Evolutionary conservation across 2,113 vertebrate species (phyloP), one percentile per base, ranked within the genome.

Genomic region (Tylochromis polylepis): DNA sequence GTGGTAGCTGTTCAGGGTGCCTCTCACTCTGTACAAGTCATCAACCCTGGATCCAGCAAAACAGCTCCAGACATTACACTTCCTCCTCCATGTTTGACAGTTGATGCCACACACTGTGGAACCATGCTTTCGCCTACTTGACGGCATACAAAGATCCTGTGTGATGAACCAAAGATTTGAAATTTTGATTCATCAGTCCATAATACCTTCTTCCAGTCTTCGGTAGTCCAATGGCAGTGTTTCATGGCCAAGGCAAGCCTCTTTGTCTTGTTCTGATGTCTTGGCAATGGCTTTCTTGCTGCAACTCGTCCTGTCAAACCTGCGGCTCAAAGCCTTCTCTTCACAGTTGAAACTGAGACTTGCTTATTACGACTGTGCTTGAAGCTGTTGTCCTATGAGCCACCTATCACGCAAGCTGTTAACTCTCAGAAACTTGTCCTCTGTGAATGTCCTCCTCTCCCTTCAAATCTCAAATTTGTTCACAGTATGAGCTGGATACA

Each of bases 301-400:
- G n/a, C n/a, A n/a, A n/a, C n/a, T 60, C 0, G 1, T 60, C 18
- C 58, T 60, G 58, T 2, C 9, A 4, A 60, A 60, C 58, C 29
- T 60, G 58, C 58, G 34, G 58, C 58, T 60, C 0, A 5, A 60
- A 60, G 2, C 34, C 58, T 60, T 60, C 58, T 11, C 29, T 0
- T 60, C 29, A 34, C 58, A 60, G 9, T 20, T 60, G 58, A 60
- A 4, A n/a, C n/a, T n/a, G n/a, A n/a, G n/a, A 0, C 58, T 31
- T 60, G 8, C 58, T 60, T 0, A 18, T 0, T 60, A 11, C 3
- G 3, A 6, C 58, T 18, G n/a, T n/a, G n/a, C n/a, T n/a, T n/a
- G n/a, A n/a, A n/a, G 6, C 29, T 20, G 29, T 20, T 60, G 16
- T 34, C 58, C 29, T 2, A 5, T 60, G 16, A 60, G 58, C 29